Conservation (phyloP, 2,797 vertebrate species). For the Darevskia mixta region DNA sequence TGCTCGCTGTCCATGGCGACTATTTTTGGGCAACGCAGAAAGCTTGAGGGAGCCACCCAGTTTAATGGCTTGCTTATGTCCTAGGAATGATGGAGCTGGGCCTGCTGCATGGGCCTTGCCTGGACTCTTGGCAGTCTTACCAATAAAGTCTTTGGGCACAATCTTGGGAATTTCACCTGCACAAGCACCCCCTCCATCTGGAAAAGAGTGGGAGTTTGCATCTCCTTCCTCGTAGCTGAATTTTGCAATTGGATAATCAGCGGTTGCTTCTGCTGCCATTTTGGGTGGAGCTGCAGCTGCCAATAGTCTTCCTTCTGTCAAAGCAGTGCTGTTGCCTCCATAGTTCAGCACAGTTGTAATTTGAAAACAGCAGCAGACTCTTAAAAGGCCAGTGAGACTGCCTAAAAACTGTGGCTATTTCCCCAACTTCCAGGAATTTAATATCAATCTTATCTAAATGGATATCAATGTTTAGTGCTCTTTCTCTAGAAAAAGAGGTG, state of each 20-base stretch:
- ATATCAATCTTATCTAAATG: not conserved
- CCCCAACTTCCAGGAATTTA: not conserved
- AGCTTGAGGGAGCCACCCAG: slow-evolving; percentile 31
- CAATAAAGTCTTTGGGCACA: not conserved
- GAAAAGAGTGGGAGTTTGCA: too few species aligned
- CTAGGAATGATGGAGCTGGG: not conserved
- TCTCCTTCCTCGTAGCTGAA: too few species aligned
- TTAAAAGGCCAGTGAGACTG: not conserved
- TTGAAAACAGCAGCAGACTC: not conserved
- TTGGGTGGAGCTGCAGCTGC: not conserved
- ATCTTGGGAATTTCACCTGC: not conserved
- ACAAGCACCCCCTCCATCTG: not conserved
- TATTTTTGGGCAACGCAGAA: slow-evolving; percentile 37
- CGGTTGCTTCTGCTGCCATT: not conserved
- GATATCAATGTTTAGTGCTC: not conserved
- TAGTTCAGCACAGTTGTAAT: not conserved
- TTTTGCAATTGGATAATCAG: not conserved
- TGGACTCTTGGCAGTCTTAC: not conserved
- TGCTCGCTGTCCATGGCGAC: not conserved
- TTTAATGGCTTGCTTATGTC: slow-evolving; percentile 52
- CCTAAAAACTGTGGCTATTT: not conserved
- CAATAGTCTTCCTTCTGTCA: not conserved
- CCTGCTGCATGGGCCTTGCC: not conserved
- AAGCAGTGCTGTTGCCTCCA: not conserved
- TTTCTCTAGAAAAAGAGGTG: too few species aligned